These are phyloP conservation scores for Rhinolophus ferrumequinum DNA, from an alignment of 2,113 vertebrate genomes.

Conservation along the genomic window DNA sequence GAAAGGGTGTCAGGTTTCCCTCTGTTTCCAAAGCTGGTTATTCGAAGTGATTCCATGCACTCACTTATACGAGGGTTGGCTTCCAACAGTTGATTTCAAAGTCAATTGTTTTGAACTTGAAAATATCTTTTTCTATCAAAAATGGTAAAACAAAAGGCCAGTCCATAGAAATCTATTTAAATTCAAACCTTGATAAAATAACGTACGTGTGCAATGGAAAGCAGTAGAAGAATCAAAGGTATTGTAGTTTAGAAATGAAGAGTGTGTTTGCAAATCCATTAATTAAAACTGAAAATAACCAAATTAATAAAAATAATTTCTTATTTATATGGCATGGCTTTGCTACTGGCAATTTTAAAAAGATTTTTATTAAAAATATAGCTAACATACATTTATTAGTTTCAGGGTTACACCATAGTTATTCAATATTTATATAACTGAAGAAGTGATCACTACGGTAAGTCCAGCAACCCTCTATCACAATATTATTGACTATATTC, in stretches of 20 bases:
- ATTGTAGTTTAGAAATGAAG: background rate
- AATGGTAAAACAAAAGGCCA: slow-evolving; percentile 32
- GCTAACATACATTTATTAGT: too few species aligned
- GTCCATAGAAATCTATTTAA: background rate
- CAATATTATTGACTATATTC: too few species aligned
- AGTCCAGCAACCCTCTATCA: too few species aligned
- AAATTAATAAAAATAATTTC: background rate
- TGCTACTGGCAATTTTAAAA: background rate
- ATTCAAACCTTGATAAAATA: background rate
- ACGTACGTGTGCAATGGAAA: background rate
- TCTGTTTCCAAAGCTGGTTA: slow-evolving; percentile 39
- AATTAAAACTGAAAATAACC: background rate
- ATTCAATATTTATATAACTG: too few species aligned
- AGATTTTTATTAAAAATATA: too few species aligned
- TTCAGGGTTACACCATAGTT: too few species aligned
- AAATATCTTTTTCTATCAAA: slow-evolving; percentile 2
- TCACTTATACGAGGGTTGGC: background rate
- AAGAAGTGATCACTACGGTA: too few species aligned
- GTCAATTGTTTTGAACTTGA: slow-evolving; percentile 49
- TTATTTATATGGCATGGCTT: slow-evolving; percentile 19
- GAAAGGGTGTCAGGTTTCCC: background rate
- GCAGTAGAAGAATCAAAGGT: background rate
- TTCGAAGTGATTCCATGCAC: background rate
- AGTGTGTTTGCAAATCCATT: background rate
- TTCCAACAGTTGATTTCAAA: slow-evolving; percentile 40